A percentile compares a stretch with the other conserved stretches of the same genome.
Evolutionary conservation across 2,888 invertebrate genomes (phyloP).

Genomic region (Drymonia ruficornis): DNA sequence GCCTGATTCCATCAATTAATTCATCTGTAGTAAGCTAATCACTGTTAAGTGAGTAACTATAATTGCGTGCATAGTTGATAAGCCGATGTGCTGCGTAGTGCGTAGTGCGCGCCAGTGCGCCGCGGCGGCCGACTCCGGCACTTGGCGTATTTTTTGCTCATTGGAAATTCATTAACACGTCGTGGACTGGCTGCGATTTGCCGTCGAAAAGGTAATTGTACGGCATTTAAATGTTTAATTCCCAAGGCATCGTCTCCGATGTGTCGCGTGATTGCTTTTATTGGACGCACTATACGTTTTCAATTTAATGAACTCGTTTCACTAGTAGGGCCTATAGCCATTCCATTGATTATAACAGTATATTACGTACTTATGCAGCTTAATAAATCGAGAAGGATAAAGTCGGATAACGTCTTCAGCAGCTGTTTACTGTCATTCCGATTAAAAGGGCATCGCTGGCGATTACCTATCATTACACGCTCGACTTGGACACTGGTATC

Average conservation of each 20-base stretch:
- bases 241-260: slow-evolving; percentile 55
- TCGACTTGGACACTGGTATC: slow-evolving; percentile 30
- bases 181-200: slow-evolving; percentile 61
- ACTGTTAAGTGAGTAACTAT: background rate
- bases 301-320: slow-evolving; percentile 65
- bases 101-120: background rate
- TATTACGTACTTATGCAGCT: slow-evolving; percentile 40
- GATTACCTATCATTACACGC: slow-evolving; percentile 44
- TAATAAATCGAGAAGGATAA: slow-evolving; percentile 51
- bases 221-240: slow-evolving; percentile 69
- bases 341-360: slow-evolving; percentile 40
- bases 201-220: slow-evolving; percentile 68
- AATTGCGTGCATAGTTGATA: background rate
- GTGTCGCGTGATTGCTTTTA: slow-evolving; percentile 61
- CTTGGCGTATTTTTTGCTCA: slow-evolving; percentile 55
- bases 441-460: slow-evolving; percentile 42
- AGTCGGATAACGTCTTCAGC: slow-evolving; percentile 49
- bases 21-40: no score
- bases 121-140: slow-evolving; percentile 6
- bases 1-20: no score
- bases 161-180: slow-evolving; percentile 66
- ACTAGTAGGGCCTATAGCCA: slow-evolving; percentile 18
- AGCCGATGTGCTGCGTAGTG: background rate
- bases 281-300: slow-evolving; percentile 49
- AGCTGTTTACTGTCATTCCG: slow-evolving; percentile 48